phyloP scores from a whole-genome alignment of 2,113 vertebrate species.

The Xerus inauris region DNA sequence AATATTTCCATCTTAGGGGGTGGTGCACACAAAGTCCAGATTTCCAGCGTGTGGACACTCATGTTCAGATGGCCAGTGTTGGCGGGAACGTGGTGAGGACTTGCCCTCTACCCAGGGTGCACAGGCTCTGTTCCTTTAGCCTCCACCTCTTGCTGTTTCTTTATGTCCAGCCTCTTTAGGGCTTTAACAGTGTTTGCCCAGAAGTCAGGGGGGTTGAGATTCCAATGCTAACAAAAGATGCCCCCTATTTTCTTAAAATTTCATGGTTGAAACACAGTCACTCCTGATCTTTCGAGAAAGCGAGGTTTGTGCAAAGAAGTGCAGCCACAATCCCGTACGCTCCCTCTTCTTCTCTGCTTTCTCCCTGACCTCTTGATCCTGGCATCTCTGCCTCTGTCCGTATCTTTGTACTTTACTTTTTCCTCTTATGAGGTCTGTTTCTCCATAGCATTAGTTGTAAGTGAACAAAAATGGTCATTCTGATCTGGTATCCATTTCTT shows the following conservation, averaged over 20 bases:
- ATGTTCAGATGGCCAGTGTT: neutral
- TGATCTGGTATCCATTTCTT: neutral
- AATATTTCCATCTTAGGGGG: neutral
- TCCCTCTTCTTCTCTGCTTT: neutral
- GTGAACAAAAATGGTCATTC: neutral
- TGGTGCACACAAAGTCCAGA: neutral
- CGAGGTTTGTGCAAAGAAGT: no score
- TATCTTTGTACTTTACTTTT: neutral
- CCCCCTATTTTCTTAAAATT: neutral
- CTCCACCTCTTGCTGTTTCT: neutral
- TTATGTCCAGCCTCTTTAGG: neutral
- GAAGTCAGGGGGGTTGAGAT: no score
- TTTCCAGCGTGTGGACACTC: neutral
- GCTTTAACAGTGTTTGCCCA: neutral
- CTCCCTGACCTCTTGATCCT: fast-evolving
- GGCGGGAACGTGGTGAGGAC: neutral
- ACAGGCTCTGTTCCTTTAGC: neutral
- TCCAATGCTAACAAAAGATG: neutral
- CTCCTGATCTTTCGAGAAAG: neutral
- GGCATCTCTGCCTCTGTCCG: neutral
- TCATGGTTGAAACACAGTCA: neutral
- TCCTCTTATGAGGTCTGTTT: neutral
- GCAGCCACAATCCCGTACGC: neutral
- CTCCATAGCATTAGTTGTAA: fast-evolving
- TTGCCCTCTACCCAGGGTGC: no score